These are phyloP conservation scores for Sialis fuliginosa DNA, from an alignment of 2,888 invertebrate species.

Conservation along the genomic window DNA sequence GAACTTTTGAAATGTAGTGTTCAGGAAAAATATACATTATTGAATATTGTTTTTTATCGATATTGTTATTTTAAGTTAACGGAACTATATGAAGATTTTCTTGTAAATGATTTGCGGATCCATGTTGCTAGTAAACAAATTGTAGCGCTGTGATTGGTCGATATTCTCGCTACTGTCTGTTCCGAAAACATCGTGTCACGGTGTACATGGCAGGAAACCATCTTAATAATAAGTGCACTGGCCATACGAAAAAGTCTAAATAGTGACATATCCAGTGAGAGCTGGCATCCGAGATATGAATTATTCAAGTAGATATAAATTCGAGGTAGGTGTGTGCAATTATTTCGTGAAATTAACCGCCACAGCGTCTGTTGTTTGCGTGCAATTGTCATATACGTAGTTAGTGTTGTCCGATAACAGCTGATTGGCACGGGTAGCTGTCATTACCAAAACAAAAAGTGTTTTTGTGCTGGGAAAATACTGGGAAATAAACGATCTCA, in stretches of 20 bases:
- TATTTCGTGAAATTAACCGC: neutral
- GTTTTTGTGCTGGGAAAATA: too few relatives aligned
- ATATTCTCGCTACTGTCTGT: constrained; percentile 3
- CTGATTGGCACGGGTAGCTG: constrained; percentile 26
- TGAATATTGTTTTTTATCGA: too few relatives aligned
- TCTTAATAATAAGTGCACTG: neutral
- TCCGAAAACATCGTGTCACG: constrained; percentile 5
- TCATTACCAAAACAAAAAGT: constrained; percentile 1
- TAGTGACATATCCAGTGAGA: neutral
- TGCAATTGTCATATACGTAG: constrained; percentile 3
- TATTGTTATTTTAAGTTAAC: too few relatives aligned
- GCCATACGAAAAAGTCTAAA: constrained; percentile 2
- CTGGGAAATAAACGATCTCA: too few relatives aligned
- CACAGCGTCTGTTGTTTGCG: too few relatives aligned
- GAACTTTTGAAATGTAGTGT: too few relatives aligned
- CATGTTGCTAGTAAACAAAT: constrained; percentile 4
- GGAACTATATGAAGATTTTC: too few relatives aligned
- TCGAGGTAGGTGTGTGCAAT: constrained; percentile 32
- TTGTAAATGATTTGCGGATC: too few relatives aligned
- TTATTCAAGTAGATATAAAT: constrained; percentile 45
- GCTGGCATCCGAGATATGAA: constrained; percentile 30
- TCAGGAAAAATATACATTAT: too few relatives aligned
- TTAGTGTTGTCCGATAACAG: constrained; percentile 35
- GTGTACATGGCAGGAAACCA: constrained; percentile 2
- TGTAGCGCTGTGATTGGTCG: constrained; percentile 2